Evolutionary conservation across 2,113 vertebrate species (phyloP).

Genomic region (Heloderma charlesbogerti): DNA sequence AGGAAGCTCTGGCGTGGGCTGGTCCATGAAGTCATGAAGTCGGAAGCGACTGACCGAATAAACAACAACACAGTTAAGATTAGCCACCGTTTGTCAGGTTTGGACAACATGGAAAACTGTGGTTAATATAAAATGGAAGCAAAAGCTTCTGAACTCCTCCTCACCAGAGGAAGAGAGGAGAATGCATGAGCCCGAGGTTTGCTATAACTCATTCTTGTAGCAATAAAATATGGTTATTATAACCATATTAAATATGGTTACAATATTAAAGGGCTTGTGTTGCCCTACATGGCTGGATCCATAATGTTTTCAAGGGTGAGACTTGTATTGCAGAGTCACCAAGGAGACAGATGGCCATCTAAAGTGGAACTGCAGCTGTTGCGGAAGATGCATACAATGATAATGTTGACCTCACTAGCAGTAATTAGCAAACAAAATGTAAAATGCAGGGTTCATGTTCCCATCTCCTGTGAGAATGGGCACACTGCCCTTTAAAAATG

Average conservation of each 20-base stretch:
- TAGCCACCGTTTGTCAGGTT: not conserved
- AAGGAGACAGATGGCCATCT: slow-evolving; percentile 74
- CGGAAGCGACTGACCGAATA: too few species aligned
- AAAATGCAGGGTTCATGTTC: slow-evolving; percentile 61
- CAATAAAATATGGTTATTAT: not conserved
- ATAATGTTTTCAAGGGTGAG: slow-evolving; percentile 51
- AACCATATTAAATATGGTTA: slow-evolving; percentile 40
- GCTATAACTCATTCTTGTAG: not conserved
- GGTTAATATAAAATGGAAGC: not conserved
- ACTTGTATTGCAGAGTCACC: slow-evolving; percentile 67
- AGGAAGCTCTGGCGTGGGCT: too few species aligned
- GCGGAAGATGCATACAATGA: slow-evolving; percentile 69
- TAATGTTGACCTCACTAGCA: slow-evolving; percentile 71
- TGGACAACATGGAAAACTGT: not conserved
- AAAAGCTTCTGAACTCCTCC: not conserved
- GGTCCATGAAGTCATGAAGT: too few species aligned
- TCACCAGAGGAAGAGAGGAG: not conserved
- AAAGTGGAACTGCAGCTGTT: slow-evolving; percentile 71
- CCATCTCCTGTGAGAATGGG: slow-evolving; percentile 55
- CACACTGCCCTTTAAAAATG: slow-evolving; percentile 29
- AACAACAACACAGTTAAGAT: not conserved
- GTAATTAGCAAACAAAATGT: slow-evolving; percentile 70
- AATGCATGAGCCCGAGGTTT: not conserved
- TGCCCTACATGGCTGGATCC: slow-evolving; percentile 52
- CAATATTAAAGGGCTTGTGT: slow-evolving; percentile 55